phyloP scores from a whole-genome alignment of 2,888 invertebrate genomes.

The Cryptocephalus primarius region DNA sequence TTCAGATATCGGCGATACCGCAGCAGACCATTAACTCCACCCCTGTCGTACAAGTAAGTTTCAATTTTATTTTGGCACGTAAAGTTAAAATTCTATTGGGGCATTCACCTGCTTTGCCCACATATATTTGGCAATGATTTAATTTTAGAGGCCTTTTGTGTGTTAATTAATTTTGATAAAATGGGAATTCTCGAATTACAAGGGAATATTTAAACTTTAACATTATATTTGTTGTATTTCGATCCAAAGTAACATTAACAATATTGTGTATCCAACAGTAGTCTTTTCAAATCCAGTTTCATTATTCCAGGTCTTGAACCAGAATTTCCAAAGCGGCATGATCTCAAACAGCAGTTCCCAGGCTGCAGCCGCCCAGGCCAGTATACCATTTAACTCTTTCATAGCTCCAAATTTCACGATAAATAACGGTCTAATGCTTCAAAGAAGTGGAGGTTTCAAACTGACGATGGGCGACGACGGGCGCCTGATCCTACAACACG shows the following conservation, averaged over 20 bases:
- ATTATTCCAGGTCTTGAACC: constrained; percentile 29
- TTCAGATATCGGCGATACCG: constrained; percentile 32
- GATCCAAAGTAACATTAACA: too few species aligned
- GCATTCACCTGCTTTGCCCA: too few species aligned
- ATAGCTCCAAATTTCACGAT: constrained; percentile 34
- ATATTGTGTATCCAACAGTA: too few species aligned
- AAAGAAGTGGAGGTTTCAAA: constrained; percentile 50
- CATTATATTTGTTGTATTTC: too few species aligned
- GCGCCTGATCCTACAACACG: constrained; percentile 53
- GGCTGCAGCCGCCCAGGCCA: constrained; percentile 22
- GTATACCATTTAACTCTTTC: constrained; percentile 31
- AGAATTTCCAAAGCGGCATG: constrained; percentile 34
- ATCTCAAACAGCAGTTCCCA: constrained; percentile 26
- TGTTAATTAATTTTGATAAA: too few species aligned
- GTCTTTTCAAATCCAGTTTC: too few species aligned
- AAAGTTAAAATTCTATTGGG: too few species aligned
- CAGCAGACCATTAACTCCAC: constrained; percentile 31
- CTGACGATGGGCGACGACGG: constrained; percentile 59
- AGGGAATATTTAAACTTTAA: too few species aligned
- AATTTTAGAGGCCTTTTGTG: too few species aligned
- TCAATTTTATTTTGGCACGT: too few species aligned
- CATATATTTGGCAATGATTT: too few species aligned
- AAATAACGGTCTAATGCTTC: constrained; percentile 37
- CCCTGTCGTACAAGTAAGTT: constrained; percentile 29
- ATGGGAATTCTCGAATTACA: too few species aligned